Base-by-base conservation (phyloP, 1,140 invertebrate genomes). In the Onthophagus taurus region DNA sequence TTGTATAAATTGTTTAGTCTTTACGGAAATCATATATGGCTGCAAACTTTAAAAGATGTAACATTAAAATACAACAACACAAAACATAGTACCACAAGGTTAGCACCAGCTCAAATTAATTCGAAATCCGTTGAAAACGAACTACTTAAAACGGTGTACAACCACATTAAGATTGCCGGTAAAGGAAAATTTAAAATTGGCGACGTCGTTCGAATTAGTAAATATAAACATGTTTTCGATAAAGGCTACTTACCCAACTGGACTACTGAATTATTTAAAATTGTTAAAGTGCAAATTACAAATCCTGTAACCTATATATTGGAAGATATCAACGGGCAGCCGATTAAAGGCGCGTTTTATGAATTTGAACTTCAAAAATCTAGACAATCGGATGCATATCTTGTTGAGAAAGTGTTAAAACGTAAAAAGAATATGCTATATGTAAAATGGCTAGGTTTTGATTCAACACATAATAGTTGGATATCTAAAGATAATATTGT, bases 181-280 rank as follows among this genome's bases (percentile, higher is more conserved):
- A 39, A 35, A 29, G 9, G n/a, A 11, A 42, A 45, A 42, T 51
- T 42, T 31, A 44, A 41, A 16, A 18, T 50, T 33, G 33, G 42
- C 12, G 42, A 52, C 34, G 16, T 47, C 31, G 34, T 50, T 12
- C 13, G 45, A 18, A 48, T 53, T 31, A 48, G 44, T 26, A 52
- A 51, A 45, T 31, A 31, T 17, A 55, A 54, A 41, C n/a, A 41
- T 31, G 3, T 53, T 19, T 61, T 64, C 47, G 50, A 53, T 14
- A 64, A 62, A 50, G 49, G 45, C 11, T 64, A 61, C 45, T 37
- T 34, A 21, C 49, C 59, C 19, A 59, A 57, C 34, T 62, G 53
- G 50, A 47, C 52, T 11, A 56, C 47, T 30, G 58, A 62, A 51
- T 41, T 60, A 19, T 62, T 63, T 49, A 53, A 45, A 42, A 54